These are phyloP conservation scores for Melanotaenia parkinsoni DNA, from an alignment of 2,797 vertebrate species.

Conservation along the genomic window DNA sequence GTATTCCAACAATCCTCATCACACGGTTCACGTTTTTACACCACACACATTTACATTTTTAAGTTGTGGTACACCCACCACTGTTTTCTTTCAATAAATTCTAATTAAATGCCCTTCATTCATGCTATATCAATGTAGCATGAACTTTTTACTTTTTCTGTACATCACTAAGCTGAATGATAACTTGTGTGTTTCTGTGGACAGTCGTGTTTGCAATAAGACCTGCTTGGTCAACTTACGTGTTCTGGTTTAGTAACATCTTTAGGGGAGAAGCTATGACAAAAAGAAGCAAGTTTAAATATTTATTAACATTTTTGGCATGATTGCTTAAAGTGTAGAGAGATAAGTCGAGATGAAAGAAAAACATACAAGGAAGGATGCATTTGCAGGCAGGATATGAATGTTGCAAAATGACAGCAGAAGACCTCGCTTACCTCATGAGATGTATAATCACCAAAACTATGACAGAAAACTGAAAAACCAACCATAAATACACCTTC, in stretches of 20 bases:
- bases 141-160: background rate
- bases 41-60: no score
- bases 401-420: slow-evolving; percentile 5
- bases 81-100: background rate
- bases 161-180: no score
- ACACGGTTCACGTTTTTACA: no score
- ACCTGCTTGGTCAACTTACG: background rate
- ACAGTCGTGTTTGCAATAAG: background rate
- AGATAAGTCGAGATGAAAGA: slow-evolving; percentile 2
- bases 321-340: slow-evolving; percentile 43
- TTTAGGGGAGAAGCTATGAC: background rate
- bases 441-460: slow-evolving; percentile 12
- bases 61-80: background rate
- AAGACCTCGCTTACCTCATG: background rate
- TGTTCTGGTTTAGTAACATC: background rate
- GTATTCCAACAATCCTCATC: no score
- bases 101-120: background rate
- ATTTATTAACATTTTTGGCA: slow-evolving; percentile 53
- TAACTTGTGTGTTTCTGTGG: background rate
- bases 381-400: slow-evolving; percentile 2
- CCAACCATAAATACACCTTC: background rate
- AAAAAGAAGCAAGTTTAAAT: slow-evolving; percentile 26
- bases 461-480: background rate
- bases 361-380: slow-evolving; percentile 27
- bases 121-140: background rate